These are phyloP conservation scores for Enteromius unitaeniatus DNA, from an alignment of 2,797 vertebrate genomes.

Conservation along the genomic window DNA sequence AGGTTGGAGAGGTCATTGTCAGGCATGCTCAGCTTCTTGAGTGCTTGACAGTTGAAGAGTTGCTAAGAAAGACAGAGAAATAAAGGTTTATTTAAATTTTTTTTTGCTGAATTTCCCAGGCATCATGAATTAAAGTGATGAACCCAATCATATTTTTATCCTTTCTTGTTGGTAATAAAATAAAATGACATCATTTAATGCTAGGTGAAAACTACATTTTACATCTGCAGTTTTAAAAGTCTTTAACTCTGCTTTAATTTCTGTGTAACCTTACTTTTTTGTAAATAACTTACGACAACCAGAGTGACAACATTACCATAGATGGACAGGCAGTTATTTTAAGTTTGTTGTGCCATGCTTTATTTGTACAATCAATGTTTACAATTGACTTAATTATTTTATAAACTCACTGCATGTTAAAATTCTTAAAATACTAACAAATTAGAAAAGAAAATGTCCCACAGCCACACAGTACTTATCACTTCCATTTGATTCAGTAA, in stretches of 20 bases:
- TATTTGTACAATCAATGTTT: background rate
- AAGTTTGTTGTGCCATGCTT: background rate
- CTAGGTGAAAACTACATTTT: background rate
- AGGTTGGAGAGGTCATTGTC: constrained; percentile 98
- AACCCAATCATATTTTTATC: background rate
- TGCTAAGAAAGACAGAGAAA: constrained; percentile 80
- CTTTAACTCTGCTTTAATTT: background rate
- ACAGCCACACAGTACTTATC: background rate
- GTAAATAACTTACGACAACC: background rate
- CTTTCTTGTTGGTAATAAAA: background rate
- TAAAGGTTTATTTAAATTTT: background rate
- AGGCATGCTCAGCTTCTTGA: constrained; percentile 96
- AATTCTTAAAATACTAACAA: background rate
- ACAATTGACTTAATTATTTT: background rate
- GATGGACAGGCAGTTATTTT: background rate
- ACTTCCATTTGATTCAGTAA: background rate
- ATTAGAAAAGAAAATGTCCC: background rate
- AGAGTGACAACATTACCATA: background rate
- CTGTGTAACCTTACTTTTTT: background rate
- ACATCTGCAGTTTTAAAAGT: background rate
- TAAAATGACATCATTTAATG: background rate
- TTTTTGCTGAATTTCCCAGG: background rate
- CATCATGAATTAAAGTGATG: background rate
- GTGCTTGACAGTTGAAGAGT: constrained; percentile 98
- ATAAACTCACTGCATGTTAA: background rate